These are phyloP conservation scores for Thalassophryne amazonica DNA, from an alignment of 2,797 vertebrate genomes.

Conservation along the genomic window DNA sequence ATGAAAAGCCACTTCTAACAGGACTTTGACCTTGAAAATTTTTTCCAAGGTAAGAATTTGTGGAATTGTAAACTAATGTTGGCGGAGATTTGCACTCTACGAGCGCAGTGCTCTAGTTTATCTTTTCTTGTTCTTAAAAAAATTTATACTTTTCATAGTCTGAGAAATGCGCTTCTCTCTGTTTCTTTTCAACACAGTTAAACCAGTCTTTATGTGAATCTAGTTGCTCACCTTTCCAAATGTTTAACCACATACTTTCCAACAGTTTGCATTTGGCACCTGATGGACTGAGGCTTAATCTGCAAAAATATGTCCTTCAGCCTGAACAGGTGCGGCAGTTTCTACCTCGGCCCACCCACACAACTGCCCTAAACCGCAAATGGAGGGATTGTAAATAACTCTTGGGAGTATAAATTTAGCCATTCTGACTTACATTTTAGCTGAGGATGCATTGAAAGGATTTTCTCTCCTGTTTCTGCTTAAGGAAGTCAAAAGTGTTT, in stretches of 20 bases:
- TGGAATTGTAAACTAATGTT: no score
- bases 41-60: no score
- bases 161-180: no score
- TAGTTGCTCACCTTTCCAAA: no score
- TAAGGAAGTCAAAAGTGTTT: conserved; percentile 15
- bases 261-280: conserved; percentile 1
- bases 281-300: conserved; percentile 5
- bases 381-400: conserved; percentile 48
- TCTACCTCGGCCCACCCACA: conserved; percentile 34
- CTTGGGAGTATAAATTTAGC: conserved; percentile 43
- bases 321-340: conserved; percentile 49
- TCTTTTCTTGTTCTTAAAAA: no score
- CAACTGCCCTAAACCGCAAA: conserved; percentile 50
- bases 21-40: no score
- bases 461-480: conserved; percentile 25
- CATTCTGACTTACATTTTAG: conserved; percentile 30
- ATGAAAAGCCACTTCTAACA: no score
- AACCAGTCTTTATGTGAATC: no score
- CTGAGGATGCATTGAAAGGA: conserved; percentile 45
- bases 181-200: no score
- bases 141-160: no score
- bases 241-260: not conserved
- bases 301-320: conserved; percentile 15
- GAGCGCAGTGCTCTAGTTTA: no score
- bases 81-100: no score